phyloP scores from a whole-genome alignment of 2,888 invertebrate genomes.

The Parnassius glacialis region DNA sequence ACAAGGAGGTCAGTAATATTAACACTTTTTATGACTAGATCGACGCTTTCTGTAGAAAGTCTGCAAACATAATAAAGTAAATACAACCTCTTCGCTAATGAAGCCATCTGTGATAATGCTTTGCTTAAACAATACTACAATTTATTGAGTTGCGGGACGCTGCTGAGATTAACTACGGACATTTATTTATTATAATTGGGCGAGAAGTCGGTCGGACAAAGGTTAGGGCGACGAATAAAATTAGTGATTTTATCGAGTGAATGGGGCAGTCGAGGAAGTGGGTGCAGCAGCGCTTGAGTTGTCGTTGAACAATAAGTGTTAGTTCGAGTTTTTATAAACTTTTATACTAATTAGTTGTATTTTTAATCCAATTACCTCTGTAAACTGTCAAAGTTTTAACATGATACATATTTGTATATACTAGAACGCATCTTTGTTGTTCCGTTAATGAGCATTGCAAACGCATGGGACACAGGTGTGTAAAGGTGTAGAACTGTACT shows the following conservation, averaged over 20 bases:
- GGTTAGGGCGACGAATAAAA: constrained; percentile 18
- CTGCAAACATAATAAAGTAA: constrained; percentile 50
- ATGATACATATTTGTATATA: too few species aligned
- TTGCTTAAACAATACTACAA: constrained; percentile 33
- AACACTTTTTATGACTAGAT: constrained; percentile 52
- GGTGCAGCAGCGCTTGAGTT: constrained; percentile 7
- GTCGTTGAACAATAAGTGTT: constrained; percentile 9
- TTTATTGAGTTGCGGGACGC: constrained; percentile 22
- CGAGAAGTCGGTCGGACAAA: constrained; percentile 19
- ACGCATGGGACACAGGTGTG: too few species aligned
- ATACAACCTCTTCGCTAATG: constrained; percentile 49
- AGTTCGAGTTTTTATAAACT: too few species aligned
- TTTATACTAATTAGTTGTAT: too few species aligned
- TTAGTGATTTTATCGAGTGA: constrained; percentile 22
- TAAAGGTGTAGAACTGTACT: too few species aligned
- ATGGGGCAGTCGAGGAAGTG: constrained; percentile 16
- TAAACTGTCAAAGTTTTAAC: too few species aligned
- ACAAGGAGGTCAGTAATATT: constrained; percentile 58
- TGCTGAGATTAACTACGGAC: constrained; percentile 19
- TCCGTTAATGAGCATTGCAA: too few species aligned
- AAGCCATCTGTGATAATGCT: constrained; percentile 55
- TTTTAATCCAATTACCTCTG: too few species aligned
- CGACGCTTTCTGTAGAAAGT: constrained; percentile 65
- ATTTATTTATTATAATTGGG: constrained; percentile 23
- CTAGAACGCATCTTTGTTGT: too few species aligned